A percentile compares a stretch with the other conserved stretches of the same genome.
phyloP scores from a whole-genome alignment of 2,888 invertebrate genomes.

The Caenorhabditis sp. region DNA sequence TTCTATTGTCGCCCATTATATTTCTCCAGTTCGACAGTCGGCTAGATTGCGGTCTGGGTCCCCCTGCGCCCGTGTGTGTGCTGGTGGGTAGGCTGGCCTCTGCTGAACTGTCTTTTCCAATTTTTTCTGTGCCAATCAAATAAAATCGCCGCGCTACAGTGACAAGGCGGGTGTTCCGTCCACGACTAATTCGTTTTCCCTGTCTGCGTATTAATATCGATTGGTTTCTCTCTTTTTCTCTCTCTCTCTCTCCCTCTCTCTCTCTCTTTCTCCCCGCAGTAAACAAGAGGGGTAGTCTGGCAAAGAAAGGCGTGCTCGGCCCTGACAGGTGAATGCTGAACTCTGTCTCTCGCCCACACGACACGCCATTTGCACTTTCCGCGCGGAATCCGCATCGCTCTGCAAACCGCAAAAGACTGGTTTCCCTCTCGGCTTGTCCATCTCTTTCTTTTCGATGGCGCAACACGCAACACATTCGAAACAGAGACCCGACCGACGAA shows the following conservation, averaged over 20 bases:
- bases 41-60: conserved; percentile 27
- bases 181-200: not conserved
- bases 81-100: too few species aligned
- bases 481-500: not conserved
- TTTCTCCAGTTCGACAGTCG: conserved; percentile 24
- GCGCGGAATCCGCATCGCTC: conserved; percentile 1
- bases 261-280: not conserved
- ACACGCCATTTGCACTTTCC: conserved; percentile 13
- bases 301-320: not conserved
- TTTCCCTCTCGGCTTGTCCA: conserved; percentile 19
- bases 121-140: too few species aligned
- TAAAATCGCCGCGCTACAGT: too few species aligned
- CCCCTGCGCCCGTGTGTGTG: too few species aligned
- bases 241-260: not conserved
- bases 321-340: not conserved
- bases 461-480: conserved; percentile 1
- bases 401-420: not conserved
- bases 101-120: too few species aligned
- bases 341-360: not conserved
- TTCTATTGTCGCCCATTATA: too few species aligned
- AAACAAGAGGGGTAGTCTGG: too few species aligned
- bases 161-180: not conserved
- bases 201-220: not conserved
- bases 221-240: too few species aligned
- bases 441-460: conserved; percentile 9